These are phyloP conservation scores for Poeciliopsis presidionis DNA, from an alignment of 2,797 vertebrate genomes.

Conservation along the genomic window DNA sequence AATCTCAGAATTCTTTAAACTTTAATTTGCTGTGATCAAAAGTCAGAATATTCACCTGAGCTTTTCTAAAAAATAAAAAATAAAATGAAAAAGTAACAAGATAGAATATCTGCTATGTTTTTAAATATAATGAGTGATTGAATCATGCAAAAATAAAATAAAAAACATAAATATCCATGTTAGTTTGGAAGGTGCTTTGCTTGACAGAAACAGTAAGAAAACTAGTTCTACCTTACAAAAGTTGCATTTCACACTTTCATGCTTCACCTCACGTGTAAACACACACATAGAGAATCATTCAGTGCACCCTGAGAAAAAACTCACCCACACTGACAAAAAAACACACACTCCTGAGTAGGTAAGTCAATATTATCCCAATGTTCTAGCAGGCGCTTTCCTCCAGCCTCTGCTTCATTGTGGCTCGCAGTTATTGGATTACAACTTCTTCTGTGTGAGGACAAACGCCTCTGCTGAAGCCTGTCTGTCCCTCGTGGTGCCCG, in stretches of 20 bases:
- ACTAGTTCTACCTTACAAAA: slow-evolving; percentile 49
- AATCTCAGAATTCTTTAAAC: no score
- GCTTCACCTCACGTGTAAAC: slow-evolving; percentile 21
- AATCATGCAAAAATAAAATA: not conserved
- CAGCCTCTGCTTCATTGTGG: slow-evolving; percentile 40
- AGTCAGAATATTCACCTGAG: not conserved
- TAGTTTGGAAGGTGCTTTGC: not conserved
- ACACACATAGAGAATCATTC: slow-evolving; percentile 44
- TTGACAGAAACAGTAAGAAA: slow-evolving; percentile 27
- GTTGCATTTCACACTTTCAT: slow-evolving; percentile 19
- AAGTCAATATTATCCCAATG: slow-evolving; percentile 56
- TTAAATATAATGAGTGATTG: not conserved
- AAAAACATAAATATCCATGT: not conserved
- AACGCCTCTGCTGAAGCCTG: slow-evolving; percentile 14
- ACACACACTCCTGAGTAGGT: slow-evolving; percentile 38
- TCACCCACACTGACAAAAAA: slow-evolving; percentile 36
- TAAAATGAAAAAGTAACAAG: not conserved
- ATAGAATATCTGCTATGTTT: not conserved
- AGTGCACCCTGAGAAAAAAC: slow-evolving; percentile 53
- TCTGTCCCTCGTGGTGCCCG: slow-evolving; percentile 21
- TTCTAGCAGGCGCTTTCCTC: slow-evolving; percentile 27
- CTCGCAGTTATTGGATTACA: slow-evolving; percentile 48
- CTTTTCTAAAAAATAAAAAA: not conserved
- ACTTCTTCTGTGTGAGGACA: slow-evolving; percentile 26
- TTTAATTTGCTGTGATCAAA: no score